Conservation (phyloP, 37 sponge, comb jelly and placozoan species). For the Crambe crambe region DNA sequence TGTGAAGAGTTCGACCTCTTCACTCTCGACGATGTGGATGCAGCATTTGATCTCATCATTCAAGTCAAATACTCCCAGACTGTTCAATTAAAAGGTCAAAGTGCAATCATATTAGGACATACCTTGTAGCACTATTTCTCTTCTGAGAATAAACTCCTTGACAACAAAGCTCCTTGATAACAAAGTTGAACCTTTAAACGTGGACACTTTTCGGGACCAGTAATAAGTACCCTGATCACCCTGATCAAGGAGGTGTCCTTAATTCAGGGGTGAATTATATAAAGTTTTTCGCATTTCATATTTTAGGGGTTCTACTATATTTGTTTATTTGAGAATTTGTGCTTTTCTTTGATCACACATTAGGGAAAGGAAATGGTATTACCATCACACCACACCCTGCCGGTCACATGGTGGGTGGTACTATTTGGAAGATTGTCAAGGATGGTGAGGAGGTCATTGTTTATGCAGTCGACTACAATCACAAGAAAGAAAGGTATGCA, state of each 20-base stretch:
- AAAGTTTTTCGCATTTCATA: too few species aligned
- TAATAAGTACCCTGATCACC: too few species aligned
- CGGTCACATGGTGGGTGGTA: constrained; percentile 99
- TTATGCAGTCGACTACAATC: constrained; percentile 98
- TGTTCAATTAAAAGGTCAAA: constrained; percentile 84
- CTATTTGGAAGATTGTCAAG: constrained; percentile 99
- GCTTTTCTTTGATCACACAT: background rate
- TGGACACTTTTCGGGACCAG: too few species aligned
- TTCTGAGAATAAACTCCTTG: background rate
- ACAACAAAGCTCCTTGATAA: background rate
- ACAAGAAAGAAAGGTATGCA: constrained; percentile 99
- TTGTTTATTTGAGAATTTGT: background rate
- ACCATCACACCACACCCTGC: constrained; percentile 96
- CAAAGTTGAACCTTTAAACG: too few species aligned
- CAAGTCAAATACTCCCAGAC: constrained; percentile 97
- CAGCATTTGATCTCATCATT: constrained; percentile 82
- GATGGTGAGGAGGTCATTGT: constrained; percentile 98
- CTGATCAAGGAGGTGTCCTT: too few species aligned
- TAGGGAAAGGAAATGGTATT: constrained; percentile 95
- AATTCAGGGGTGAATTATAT: too few species aligned
- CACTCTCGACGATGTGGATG: constrained; percentile 95
- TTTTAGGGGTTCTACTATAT: too few species aligned
- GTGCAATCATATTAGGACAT: background rate
- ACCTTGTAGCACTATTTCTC: background rate
- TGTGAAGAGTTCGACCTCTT: constrained; percentile 96